A percentile compares a stretch with the other conserved stretches of the same genome.
Conservation (phyloP, 2,113 vertebrate species). For the Nerophis ophidion region DNA sequence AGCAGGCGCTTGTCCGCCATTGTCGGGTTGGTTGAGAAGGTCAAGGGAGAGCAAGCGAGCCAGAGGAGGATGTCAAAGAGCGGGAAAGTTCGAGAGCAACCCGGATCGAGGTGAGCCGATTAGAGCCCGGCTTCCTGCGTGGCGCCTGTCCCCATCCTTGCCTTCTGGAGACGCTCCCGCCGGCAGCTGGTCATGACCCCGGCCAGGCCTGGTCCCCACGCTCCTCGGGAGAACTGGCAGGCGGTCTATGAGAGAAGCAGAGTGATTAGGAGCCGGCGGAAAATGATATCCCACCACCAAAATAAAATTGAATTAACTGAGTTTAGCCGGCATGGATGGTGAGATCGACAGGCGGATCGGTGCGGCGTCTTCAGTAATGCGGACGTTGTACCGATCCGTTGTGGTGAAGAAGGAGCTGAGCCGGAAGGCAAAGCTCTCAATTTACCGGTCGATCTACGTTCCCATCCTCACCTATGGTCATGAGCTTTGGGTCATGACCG, state of each 20-base stretch:
- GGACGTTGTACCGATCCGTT: too few species aligned
- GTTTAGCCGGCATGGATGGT: too few species aligned
- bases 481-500: too few species aligned
- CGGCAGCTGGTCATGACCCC: constrained; percentile 60
- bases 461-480: too few species aligned
- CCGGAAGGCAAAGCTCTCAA: too few species aligned
- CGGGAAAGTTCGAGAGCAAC: constrained; percentile 13
- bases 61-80: constrained; percentile 13
- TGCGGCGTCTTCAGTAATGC: too few species aligned
- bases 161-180: constrained; percentile 42
- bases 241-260: constrained; percentile 22
- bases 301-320: constrained; percentile 27
- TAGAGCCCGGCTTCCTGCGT: constrained; percentile 48
- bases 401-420: too few species aligned
- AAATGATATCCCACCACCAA: constrained; percentile 21
- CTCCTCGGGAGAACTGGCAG: constrained; percentile 7
- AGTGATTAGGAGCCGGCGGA: constrained; percentile 28
- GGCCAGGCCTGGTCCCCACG: not conserved
- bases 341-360: too few species aligned
- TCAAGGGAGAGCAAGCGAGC: constrained; percentile 20
- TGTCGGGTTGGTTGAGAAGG: constrained; percentile 23
- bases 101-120: constrained; percentile 11
- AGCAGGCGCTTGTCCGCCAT: constrained; percentile 56
- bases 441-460: too few species aligned
- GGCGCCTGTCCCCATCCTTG: constrained; percentile 61